Percentiles rank a stretch among this genome's conserved stretches.
Evolutionary conservation across 2,888 invertebrate genomes (phyloP).

Genomic region (Anticlea derivata): DNA sequence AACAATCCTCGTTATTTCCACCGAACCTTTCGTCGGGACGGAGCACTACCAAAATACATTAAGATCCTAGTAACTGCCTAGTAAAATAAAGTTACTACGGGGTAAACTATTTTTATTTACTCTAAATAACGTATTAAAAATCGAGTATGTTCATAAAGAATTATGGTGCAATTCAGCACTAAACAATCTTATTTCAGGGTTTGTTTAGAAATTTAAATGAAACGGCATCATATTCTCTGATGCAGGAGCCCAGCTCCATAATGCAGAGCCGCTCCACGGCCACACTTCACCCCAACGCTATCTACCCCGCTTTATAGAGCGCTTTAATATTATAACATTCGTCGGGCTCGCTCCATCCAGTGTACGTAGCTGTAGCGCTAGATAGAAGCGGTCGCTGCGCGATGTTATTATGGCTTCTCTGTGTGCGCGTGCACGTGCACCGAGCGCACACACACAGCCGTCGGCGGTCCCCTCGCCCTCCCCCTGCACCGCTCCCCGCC

Average conservation of each 20-base stretch:
- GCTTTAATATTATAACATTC: slow-evolving; percentile 63
- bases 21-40: slow-evolving; percentile 25
- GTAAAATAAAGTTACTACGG: slow-evolving; percentile 5
- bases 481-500: slow-evolving; percentile 43
- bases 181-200: background rate
- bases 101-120: background rate
- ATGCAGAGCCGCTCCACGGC: slow-evolving; percentile 50
- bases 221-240: slow-evolving; percentile 35
- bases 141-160: background rate
- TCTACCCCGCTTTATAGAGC: slow-evolving; percentile 69
- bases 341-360: slow-evolving; percentile 47
- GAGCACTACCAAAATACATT: slow-evolving; percentile 10
- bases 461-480: slow-evolving; percentile 36
- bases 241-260: slow-evolving; percentile 53
- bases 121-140: background rate
- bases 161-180: no score
- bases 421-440: slow-evolving; percentile 62
- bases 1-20: slow-evolving; percentile 56
- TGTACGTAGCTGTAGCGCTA: slow-evolving; percentile 74
- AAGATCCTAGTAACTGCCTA: background rate
- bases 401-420: slow-evolving; percentile 63
- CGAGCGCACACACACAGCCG: slow-evolving; percentile 51
- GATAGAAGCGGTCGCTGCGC: slow-evolving; percentile 73
- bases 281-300: slow-evolving; percentile 56
- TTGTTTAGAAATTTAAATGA: slow-evolving; percentile 14